Evolutionary conservation across 2,113 vertebrate species (phyloP).

Genomic region (Oxyruncus cristatus): DNA sequence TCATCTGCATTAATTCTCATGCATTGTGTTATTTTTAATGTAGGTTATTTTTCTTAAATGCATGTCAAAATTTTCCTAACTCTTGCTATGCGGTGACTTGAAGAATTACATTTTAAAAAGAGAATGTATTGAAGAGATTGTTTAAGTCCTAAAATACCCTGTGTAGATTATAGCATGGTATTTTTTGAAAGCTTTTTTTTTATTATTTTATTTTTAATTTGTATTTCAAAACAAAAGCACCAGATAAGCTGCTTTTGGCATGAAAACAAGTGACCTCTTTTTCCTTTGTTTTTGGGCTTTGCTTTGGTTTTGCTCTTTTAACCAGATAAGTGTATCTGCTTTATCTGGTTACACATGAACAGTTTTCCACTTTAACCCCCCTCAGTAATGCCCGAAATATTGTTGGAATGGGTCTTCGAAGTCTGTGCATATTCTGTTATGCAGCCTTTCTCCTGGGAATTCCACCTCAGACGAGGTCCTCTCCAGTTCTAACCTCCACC

Average conservation of each 20-base stretch:
- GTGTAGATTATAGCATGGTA: not conserved
- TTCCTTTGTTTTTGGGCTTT: not conserved
- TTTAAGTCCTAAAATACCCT: not conserved
- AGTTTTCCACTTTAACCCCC: not conserved
- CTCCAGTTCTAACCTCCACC: not conserved
- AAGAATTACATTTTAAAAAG: not conserved
- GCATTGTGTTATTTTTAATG: not conserved
- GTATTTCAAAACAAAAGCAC: not conserved
- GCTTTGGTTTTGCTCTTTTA: slow-evolving; percentile 6
- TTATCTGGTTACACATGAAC: not conserved
- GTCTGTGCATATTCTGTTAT: not conserved
- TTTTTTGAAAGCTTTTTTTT: not conserved
- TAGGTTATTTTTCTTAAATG: not conserved
- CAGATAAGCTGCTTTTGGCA: not conserved
- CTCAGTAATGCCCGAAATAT: not conserved
- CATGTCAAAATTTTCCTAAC: slow-evolving; percentile 2
- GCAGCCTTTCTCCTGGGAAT: not conserved
- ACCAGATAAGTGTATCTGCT: not conserved
- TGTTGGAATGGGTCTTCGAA: not conserved
- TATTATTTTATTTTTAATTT: not conserved
- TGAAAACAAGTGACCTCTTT: not conserved
- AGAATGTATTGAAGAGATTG: not conserved
- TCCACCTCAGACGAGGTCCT: not conserved
- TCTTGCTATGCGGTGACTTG: slow-evolving; percentile 9
- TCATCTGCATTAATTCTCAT: slow-evolving; percentile 33